Evolutionary conservation across 2,797 vertebrate species (phyloP).

Genomic region (Chaetodon trifasciatus): DNA sequence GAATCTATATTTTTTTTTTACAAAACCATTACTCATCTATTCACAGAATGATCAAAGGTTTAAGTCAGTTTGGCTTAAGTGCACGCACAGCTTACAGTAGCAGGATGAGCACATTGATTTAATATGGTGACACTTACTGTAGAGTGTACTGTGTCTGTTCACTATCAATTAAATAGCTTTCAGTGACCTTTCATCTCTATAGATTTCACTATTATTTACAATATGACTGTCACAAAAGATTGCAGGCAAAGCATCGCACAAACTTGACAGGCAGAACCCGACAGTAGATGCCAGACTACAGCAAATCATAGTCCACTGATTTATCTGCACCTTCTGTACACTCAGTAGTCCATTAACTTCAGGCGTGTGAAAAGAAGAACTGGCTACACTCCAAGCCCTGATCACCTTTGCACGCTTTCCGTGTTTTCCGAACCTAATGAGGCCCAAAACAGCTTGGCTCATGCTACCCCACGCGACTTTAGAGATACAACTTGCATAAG

Average conservation of each 20-base stretch:
- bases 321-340: slow-evolving; percentile 6
- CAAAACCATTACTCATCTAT: slow-evolving; percentile 64
- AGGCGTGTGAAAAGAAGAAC: slow-evolving; percentile 20
- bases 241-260: slow-evolving; percentile 65
- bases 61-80: slow-evolving; percentile 70
- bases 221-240: slow-evolving; percentile 54
- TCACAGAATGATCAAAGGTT: slow-evolving; percentile 61
- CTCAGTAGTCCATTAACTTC: slow-evolving; percentile 40
- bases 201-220: slow-evolving; percentile 73
- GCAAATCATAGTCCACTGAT: slow-evolving; percentile 22
- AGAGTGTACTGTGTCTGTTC: slow-evolving; percentile 53
- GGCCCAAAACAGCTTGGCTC: slow-evolving; percentile 35
- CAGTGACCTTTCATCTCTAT: slow-evolving; percentile 56
- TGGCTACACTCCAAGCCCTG: slow-evolving; percentile 22
- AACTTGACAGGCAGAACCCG: slow-evolving; percentile 60
- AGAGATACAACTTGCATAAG: slow-evolving; percentile 43
- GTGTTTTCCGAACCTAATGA: slow-evolving; percentile 9
- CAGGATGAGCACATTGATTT: slow-evolving; percentile 60
- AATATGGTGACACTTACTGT: slow-evolving; percentile 57
- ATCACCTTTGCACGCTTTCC: slow-evolving; percentile 31
- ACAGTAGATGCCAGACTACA: slow-evolving; percentile 44
- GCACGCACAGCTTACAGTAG: slow-evolving; percentile 71
- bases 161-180: slow-evolving; percentile 53
- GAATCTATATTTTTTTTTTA: slow-evolving; percentile 50
- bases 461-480: slow-evolving; percentile 50